Percentiles rank a stretch among this genome's conserved stretches.
These are phyloP conservation scores for Lycophotia porphyrea DNA, from an alignment of 2,888 invertebrate genomes.

Conservation along the genomic window DNA sequence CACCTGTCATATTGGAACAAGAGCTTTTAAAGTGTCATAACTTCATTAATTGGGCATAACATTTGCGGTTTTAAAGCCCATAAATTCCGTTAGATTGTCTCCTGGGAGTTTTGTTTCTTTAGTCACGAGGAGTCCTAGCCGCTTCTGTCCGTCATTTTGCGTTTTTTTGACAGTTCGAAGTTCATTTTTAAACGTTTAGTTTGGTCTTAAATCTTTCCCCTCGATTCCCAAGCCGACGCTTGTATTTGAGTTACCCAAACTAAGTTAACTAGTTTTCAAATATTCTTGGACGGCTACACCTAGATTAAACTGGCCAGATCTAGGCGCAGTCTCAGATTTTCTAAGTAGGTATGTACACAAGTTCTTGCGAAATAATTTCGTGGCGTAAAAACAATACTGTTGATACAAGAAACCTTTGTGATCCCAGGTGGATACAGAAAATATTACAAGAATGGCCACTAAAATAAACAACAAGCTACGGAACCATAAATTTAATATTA, in stretches of 20 bases:
- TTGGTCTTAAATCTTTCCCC: background rate
- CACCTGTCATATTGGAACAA: constrained; percentile 35
- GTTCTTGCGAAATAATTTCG: constrained; percentile 11
- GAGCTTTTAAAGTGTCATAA: constrained; percentile 11
- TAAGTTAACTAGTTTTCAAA: constrained; percentile 12
- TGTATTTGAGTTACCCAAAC: background rate
- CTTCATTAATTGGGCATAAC: background rate
- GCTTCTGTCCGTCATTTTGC: background rate
- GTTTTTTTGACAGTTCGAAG: background rate
- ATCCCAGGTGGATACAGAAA: background rate
- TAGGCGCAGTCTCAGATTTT: constrained; percentile 20
- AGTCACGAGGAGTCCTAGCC: background rate
- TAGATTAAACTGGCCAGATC: constrained; percentile 2
- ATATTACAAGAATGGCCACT: constrained; percentile 5
- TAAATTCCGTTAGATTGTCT: background rate
- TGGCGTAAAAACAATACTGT: constrained; percentile 11
- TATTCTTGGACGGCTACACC: constrained; percentile 22
- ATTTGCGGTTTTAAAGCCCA: background rate
- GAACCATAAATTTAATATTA: constrained; percentile 42
- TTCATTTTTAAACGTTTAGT: background rate
- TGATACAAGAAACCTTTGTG: constrained; percentile 1
- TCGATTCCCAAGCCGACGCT: background rate
- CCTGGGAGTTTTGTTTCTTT: background rate
- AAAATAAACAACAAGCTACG: constrained; percentile 25
- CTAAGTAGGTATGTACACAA: background rate